phyloP scores from a whole-genome alignment of 2,797 vertebrate genomes.

The Typhlichthys eigenmanni region DNA sequence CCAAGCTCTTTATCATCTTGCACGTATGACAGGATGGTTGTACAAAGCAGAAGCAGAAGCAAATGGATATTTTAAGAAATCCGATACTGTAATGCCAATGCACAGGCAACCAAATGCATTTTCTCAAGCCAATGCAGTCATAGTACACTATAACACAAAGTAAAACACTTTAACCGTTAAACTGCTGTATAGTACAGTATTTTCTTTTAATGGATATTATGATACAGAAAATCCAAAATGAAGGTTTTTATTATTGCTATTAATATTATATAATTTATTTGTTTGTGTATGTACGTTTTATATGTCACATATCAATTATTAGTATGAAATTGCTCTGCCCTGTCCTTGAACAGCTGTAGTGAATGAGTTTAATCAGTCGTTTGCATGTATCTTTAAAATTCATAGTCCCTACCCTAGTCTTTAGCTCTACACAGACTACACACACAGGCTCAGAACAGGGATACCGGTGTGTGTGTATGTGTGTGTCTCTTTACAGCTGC shows the following conservation, averaged over 20 bases:
- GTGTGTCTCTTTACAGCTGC: conserved; percentile 32
- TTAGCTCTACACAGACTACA: neutral
- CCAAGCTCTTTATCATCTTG: conserved; percentile 48
- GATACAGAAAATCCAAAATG: too few species aligned
- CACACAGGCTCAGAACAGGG: conserved; percentile 36
- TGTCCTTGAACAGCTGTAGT: too few species aligned
- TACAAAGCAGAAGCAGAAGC: neutral
- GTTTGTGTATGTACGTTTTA: too few species aligned
- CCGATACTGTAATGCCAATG: neutral
- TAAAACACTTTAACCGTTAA: neutral
- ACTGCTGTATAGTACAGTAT: too few species aligned
- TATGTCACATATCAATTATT: too few species aligned
- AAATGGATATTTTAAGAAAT: conserved; percentile 16
- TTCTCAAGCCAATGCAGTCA: neutral
- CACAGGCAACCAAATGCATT: neutral
- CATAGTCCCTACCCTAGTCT: too few species aligned
- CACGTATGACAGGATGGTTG: conserved; percentile 27
- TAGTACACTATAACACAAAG: neutral
- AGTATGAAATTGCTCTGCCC: too few species aligned
- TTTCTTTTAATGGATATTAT: too few species aligned
- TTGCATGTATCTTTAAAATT: too few species aligned
- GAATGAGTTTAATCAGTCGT: too few species aligned
- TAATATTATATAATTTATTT: too few species aligned
- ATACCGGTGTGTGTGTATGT: conserved; percentile 16
- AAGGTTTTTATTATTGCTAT: too few species aligned